Evolutionary conservation across 2,113 vertebrate species (phyloP), one percentile per base, ranked within the genome.

Genomic region (Paradisaea rubra): DNA sequence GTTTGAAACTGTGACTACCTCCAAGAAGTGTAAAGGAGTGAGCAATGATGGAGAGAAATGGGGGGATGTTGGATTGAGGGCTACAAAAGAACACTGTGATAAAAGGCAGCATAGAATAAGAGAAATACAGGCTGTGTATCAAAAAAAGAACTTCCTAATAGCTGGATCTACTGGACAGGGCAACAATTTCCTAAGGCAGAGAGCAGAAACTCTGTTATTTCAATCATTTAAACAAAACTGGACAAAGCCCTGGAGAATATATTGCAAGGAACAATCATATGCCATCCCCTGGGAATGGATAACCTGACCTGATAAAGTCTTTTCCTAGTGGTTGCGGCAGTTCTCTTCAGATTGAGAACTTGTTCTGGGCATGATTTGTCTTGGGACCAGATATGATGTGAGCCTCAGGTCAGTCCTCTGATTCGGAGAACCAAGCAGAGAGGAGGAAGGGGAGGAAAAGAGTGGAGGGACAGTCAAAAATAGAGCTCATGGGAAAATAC

Each of bases 211-310:
- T 30, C 53, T 92, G 65, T 85, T 92, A 95, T 78, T 95, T 95
- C 91, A 95, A 86, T 94, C 74, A 93, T 81, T 97, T 91, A 94
- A 95, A 95, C 88, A 92, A 93, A 93, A 95, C 52, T 93, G 92
- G 91, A 95, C 93, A 93, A 94, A 94, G 88, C 93, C 96, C 91
- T 90, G 72, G 66, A 94, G 95, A 94, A 77, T 66, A 47, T 54
- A 44, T 68, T 88, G 89, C 50, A 88, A 63, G 73, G 82, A 93
- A 57, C 49, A 90, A 91, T 91, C 90, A 74, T n/a, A 66, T 60
- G 57, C 64, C 0, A 2, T 53, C 91, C 79, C 24, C 57, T 1
- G 21, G 91, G 90, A 90, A 78, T 72, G 60, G 79, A 84, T 64
- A 94, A 90, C 60, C 71, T 37, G 82, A 94, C 76, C 74, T 88